A percentile compares a stretch with the other conserved stretches of the same genome.
Conservation (phyloP, 2,113 vertebrate genomes). For the Micronycteris hirsuta region DNA sequence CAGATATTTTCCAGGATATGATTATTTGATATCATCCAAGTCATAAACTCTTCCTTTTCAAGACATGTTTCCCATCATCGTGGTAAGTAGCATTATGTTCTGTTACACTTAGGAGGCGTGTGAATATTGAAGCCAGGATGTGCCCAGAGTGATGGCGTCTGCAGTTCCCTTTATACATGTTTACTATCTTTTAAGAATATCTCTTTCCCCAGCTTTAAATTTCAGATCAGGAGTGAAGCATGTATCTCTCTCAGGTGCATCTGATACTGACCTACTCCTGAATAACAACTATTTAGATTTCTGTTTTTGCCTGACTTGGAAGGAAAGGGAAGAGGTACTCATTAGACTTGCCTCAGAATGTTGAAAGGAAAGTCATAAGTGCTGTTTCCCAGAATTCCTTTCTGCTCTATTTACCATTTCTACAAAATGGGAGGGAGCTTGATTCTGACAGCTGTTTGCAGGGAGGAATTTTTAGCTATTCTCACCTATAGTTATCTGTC, state of each 20-base stretch:
- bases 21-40: conserved; percentile 2
- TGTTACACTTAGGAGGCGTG: not conserved
- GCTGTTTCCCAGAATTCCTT: not conserved
- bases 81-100: not conserved
- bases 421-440: not conserved
- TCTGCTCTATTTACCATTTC: not conserved
- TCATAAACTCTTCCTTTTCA: conserved; percentile 34
- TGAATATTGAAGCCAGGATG: not conserved
- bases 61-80: not conserved
- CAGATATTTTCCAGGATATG: conserved; percentile 26
- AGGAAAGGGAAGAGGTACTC: not conserved
- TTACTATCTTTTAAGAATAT: not conserved
- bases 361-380: not conserved
- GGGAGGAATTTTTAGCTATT: conserved; percentile 43
- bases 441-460: conserved; percentile 40
- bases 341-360: conserved; percentile 5
- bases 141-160: not conserved
- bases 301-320: not conserved
- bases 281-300: not conserved
- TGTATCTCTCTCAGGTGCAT: not conserved
- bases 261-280: not conserved
- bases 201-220: not conserved
- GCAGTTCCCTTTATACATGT: not conserved
- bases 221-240: not conserved
- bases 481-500: conserved; percentile 26